Base-by-base conservation (phyloP, 2,113 vertebrate species). In the Trachemys scripta region DNA sequence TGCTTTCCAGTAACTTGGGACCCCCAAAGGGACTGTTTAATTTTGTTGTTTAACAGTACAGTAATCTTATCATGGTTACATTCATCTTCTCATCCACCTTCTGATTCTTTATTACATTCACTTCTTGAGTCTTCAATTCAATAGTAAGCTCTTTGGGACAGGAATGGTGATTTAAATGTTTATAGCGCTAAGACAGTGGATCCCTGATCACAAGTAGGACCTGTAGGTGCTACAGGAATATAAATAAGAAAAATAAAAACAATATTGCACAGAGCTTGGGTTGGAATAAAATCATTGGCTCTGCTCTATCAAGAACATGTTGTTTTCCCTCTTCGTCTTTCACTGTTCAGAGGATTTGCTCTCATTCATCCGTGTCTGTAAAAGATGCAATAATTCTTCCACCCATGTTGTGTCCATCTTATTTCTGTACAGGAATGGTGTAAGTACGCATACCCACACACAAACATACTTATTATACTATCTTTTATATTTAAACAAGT, bases 191-290 rank as follows among this genome's bases (percentile, higher is more conserved):
- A 78, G 27, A 78, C 75, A 78, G 42, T 78, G 42, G 13, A 38
- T 2, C 65, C n/a, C 65, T 22, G 9, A 45, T 78, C 75, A 42
- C 22, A 16, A 81, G 54, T 5, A 0, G 7, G 45, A 49, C 45
- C 85, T 1, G 5, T 1, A 53, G 56, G 6, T 19, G 69, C 31
- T 85, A 2, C 2, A 22, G 78, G 87, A 87, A 81, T 79, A 92
- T 80, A 20, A 85, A 53, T 17, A 31, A 65, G 11, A 35, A 38
- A 45, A 54, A n/a, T 2, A 88, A 87, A 45, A n/a, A 14, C 2
- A 79, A 47, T 12, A 10, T 54, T 2, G 31, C 56, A 54, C 0
- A 0, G 51, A 85, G 75, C 35, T 51, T 3, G 0, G 5, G 6
- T 20, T 19, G 49, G 57, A 29, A 38, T 29, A 17, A 51, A 87